Conservation (phyloP, 2,113 vertebrate species). For the Octodon degus region DNA sequence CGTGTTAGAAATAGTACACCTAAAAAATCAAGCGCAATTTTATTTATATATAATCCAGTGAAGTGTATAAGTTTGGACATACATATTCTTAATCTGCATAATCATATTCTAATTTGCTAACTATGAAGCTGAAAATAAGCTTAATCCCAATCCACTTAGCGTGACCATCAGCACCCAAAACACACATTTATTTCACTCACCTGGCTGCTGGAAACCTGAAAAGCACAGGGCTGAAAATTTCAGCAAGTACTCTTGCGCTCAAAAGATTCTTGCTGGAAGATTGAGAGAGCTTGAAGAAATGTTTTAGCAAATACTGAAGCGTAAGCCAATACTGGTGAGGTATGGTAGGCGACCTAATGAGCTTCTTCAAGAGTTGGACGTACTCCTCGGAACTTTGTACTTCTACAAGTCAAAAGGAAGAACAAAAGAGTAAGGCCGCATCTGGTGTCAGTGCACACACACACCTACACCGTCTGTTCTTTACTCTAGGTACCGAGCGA, state of each 20-base stretch:
- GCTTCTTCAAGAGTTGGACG: slow-evolving; percentile 91
- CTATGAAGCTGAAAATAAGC: neutral
- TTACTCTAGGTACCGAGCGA: neutral
- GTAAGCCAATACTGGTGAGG: slow-evolving; percentile 97
- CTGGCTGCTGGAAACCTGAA: slow-evolving; percentile 92
- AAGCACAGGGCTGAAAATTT: slow-evolving; percentile 96
- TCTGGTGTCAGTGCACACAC: slow-evolving; percentile 13
- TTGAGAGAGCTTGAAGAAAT: slow-evolving; percentile 94
- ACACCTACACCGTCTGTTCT: slow-evolving; percentile 43
- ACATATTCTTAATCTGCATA: neutral
- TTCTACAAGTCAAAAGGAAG: slow-evolving; percentile 86
- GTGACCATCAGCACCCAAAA: neutral
- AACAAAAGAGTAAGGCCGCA: neutral
- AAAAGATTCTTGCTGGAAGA: slow-evolving; percentile 92
- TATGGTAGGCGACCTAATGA: slow-evolving; percentile 90
- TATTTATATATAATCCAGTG: neutral
- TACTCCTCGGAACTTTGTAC: slow-evolving; percentile 92
- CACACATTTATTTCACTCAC: slow-evolving; percentile 82
- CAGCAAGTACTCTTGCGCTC: slow-evolving; percentile 90
- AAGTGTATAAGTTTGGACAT: neutral
- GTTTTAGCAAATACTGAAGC: slow-evolving; percentile 95
- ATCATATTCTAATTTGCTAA: neutral
- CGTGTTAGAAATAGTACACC: neutral
- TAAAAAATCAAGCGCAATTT: slow-evolving; percentile 13
- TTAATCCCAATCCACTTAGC: neutral